A percentile compares a stretch with the other conserved stretches of the same genome.
Conservation (phyloP, 2,888 invertebrate genomes). For the Lepidonotus clava region DNA sequence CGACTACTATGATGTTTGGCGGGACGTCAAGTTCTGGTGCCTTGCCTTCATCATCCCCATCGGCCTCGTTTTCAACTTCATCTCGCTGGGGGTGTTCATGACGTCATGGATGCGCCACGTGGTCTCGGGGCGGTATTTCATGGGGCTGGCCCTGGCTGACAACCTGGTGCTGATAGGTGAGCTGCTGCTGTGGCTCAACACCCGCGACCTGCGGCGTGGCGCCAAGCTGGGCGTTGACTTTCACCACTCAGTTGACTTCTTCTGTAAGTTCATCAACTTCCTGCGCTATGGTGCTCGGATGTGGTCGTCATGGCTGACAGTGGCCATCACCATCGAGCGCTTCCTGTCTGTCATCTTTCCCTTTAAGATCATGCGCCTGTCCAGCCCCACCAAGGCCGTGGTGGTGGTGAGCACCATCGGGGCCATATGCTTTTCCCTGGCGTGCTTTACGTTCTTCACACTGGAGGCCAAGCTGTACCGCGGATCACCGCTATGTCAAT, state of each 20-base stretch:
- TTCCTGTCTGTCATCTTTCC: slow-evolving; percentile 42
- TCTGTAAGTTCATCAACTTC: slow-evolving; percentile 51
- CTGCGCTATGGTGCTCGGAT: slow-evolving; percentile 46
- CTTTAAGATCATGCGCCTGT: slow-evolving; percentile 26
- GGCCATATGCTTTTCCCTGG: slow-evolving; percentile 11
- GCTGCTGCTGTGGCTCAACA: slow-evolving; percentile 51
- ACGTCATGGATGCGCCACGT: slow-evolving; percentile 42
- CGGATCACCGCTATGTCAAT: slow-evolving; percentile 16
- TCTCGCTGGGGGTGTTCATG: slow-evolving; percentile 41
- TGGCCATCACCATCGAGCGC: slow-evolving; percentile 45
- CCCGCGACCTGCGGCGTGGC: background rate
- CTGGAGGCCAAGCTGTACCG: slow-evolving; percentile 5
- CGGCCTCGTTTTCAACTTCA: slow-evolving; percentile 43
- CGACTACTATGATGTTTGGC: slow-evolving; percentile 17
- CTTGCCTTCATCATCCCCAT: slow-evolving; percentile 55
- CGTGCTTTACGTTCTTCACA: slow-evolving; percentile 21
- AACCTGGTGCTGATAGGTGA: slow-evolving; percentile 51
- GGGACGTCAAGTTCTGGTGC: slow-evolving; percentile 53
- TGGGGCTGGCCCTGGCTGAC: slow-evolving; percentile 44
- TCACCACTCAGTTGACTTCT: slow-evolving; percentile 38
- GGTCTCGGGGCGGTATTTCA: slow-evolving; percentile 36
- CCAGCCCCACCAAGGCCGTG: slow-evolving; percentile 1
- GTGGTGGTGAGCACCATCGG: slow-evolving; percentile 7
- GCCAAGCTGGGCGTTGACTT: slow-evolving; percentile 39
- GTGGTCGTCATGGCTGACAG: slow-evolving; percentile 47